A percentile compares a stretch with the other conserved stretches of the same genome.
Conservation (phyloP, 2,113 vertebrate genomes). For the Pseudorasbora parva region DNA sequence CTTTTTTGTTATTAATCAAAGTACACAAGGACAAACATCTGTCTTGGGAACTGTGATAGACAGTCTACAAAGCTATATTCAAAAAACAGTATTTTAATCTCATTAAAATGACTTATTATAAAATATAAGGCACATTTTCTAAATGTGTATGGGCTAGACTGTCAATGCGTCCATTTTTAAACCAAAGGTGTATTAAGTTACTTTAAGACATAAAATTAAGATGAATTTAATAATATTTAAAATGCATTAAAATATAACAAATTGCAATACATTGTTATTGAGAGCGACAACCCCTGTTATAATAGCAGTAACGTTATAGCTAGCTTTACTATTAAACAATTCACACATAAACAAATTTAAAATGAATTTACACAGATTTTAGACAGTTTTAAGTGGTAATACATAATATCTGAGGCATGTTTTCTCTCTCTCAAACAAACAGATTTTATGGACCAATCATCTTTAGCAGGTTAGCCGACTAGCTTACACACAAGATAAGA, state of each 20-base stretch:
- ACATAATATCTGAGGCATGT: neutral
- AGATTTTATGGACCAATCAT: neutral
- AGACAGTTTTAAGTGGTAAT: neutral
- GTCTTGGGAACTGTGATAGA: neutral
- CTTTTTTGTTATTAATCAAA: neutral
- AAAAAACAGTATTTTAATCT: too few relatives aligned
- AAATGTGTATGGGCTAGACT: neutral
- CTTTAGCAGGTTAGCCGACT: conserved; percentile 38
- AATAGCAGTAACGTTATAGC: neutral
- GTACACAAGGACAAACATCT: neutral
- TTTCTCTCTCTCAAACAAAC: neutral
- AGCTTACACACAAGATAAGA: conserved; percentile 13
- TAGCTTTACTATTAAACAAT: neutral
- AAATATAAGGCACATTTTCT: neutral
- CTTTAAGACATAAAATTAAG: neutral
- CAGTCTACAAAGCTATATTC: neutral
- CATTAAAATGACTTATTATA: neutral
- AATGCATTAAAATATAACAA: too few relatives aligned
- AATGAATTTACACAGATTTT: neutral
- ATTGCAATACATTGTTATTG: neutral
- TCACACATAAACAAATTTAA: too few relatives aligned
- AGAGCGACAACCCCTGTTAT: neutral
- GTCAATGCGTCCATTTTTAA: neutral
- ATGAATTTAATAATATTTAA: neutral
- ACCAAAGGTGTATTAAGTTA: neutral